Base-by-base conservation (phyloP, 2,113 vertebrate genomes). In the Loxodonta africana region DNA sequence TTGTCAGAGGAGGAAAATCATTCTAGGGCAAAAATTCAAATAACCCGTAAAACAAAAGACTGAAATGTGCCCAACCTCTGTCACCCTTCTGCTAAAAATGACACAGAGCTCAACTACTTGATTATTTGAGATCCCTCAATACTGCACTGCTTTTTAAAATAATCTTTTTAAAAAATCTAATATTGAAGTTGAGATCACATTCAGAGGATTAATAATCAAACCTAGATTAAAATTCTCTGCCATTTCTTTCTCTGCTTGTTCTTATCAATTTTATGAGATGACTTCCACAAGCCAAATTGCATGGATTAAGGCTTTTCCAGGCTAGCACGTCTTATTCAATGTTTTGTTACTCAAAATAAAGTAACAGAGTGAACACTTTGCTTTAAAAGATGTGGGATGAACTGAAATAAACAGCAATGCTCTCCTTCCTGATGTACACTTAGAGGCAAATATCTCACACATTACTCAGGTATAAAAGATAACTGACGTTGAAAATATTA, bases 331-430 rank as follows among this genome's bases (percentile, higher is more conserved):
- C 77, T 91, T 95, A 88, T 92, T 41, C 77, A 62, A 53, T 85
- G 48, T 44, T 81, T 71, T 81, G n/a, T 33, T 95, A 30, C 60
- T 90, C 51, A 88, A 46, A 17, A 93, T 77, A 60, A 95, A 95
- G 82, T 86, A 74, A 83, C 0, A 20, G 63, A 76, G 65, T 77
- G 69, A 86, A 62, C 83, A 69, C 6, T 69, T 28, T 76, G 63
- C 23, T 76, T 62, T 78, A 91, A 62, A 94, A 82, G 26, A 48
- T 8, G 80, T 30, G 76, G 20, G 20, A 87, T 87, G 62, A 97
- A 83, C 21, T 44, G 20, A 94, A 94, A 89, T 91, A 95, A 85
- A 80, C 0, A 92, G 46, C 23, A 86, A 67, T 28, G 48, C 53
- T 26, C 60, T 82, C 6, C 48, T 12, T 88, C 51, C 60, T 93